These are phyloP conservation scores for Anolis sagrei DNA, from an alignment of 2,113 vertebrate genomes.

Conservation along the genomic window DNA sequence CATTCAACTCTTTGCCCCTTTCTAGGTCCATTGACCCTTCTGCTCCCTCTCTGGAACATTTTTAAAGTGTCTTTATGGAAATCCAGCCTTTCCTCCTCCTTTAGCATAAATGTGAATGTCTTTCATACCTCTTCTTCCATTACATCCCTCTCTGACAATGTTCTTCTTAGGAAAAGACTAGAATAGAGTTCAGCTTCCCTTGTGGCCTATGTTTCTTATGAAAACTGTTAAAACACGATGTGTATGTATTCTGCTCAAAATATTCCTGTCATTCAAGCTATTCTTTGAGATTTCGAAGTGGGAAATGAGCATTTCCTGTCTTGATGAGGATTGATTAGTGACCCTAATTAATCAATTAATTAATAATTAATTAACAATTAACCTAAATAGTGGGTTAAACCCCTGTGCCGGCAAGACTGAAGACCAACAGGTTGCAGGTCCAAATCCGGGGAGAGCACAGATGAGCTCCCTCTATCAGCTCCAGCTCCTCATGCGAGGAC, in stretches of 20 bases:
- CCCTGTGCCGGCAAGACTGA: no score
- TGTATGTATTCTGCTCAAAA: background rate
- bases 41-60: conserved; percentile 31
- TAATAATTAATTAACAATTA: no score
- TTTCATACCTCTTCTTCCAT: conserved; percentile 18
- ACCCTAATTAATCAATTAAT: no score
- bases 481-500: no score
- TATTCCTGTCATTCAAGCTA: background rate
- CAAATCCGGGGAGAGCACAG: no score
- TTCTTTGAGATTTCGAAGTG: background rate
- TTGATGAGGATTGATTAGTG: background rate
- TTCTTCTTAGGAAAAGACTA: background rate
- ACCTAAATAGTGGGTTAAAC: no score
- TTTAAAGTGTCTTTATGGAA: background rate
- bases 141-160: background rate
- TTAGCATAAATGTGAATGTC: conserved; percentile 30
- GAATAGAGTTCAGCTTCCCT: background rate
- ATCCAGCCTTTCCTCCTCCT: conserved; percentile 6
- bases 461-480: no score
- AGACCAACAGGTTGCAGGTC: no score
- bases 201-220: background rate
- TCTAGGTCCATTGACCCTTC: conserved; percentile 16
- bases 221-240: no score
- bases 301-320: background rate
- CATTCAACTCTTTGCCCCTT: conserved; percentile 39